A percentile compares a stretch with the other conserved stretches of the same genome.
phyloP scores from a whole-genome alignment of 2,113 vertebrate species.

The Isichthys henryi region DNA sequence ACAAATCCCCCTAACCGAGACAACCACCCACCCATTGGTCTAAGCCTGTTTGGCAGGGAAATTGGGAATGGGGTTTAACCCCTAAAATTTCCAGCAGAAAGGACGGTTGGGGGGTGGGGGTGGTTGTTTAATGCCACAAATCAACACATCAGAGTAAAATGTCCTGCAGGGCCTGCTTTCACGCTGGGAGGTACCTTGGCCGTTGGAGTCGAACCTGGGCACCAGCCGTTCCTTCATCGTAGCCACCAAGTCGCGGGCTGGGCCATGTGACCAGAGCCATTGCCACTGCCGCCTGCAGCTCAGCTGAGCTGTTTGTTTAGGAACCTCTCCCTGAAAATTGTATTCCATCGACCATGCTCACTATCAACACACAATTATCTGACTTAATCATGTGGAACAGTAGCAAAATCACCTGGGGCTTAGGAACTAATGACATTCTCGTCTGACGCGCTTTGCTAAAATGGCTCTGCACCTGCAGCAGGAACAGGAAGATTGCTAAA shows the following conservation, averaged over 20 bases:
- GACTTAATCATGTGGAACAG: constrained; percentile 99
- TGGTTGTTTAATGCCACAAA: constrained; percentile 8
- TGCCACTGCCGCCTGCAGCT: constrained; percentile 55
- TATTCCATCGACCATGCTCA: constrained; percentile 99
- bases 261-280: constrained; percentile 43
- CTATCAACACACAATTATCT: constrained; percentile 99
- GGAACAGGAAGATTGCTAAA: constrained; percentile 98
- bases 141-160: constrained; percentile 4
- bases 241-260: constrained; percentile 53
- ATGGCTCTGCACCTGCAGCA: constrained; percentile 98
- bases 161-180: background rate
- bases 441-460: constrained; percentile 98
- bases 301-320: constrained; percentile 99
- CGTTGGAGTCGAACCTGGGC: background rate
- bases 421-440: constrained; percentile 99
- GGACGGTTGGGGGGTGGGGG: background rate
- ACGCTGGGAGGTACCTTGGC: background rate
- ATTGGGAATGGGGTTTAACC: background rate
- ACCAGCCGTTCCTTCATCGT: background rate
- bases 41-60: constrained; percentile 13
- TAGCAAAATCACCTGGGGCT: constrained; percentile 99
- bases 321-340: constrained; percentile 96
- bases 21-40: background rate
- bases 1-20: constrained; percentile 13
- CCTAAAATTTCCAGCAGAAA: background rate